Percentiles rank a stretch among this genome's conserved stretches.
phyloP scores from a whole-genome alignment of 2,888 invertebrate species.

The Eretmocerus hayati region DNA sequence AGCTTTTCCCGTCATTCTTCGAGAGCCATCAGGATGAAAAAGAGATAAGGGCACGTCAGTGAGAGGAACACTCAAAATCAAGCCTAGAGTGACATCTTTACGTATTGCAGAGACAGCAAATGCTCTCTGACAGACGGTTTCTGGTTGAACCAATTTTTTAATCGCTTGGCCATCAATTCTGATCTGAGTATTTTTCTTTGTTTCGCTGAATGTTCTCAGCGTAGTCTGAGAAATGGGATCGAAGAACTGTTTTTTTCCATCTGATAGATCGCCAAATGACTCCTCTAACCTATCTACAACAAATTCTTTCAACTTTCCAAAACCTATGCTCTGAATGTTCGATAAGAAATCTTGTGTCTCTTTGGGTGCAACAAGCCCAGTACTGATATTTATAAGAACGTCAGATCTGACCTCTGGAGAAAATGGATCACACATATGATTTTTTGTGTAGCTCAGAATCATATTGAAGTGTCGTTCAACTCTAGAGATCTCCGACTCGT shows the following conservation, averaged over 20 bases:
- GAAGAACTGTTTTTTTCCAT: neutral
- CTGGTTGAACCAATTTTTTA: neutral
- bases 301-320: neutral
- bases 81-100: slow-evolving; percentile 1
- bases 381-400: neutral
- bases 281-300: neutral
- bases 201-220: neutral
- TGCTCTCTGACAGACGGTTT: slow-evolving; percentile 6
- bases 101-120: neutral
- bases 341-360: neutral
- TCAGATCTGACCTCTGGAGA: neutral
- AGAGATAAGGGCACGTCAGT: neutral
- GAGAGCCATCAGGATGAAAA: slow-evolving; percentile 1
- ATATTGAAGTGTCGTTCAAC: neutral
- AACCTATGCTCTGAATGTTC: neutral
- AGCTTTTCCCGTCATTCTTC: slow-evolving; percentile 3
- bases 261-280: neutral
- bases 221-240: neutral
- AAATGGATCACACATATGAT: neutral
- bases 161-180: neutral
- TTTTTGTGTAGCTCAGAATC: neutral
- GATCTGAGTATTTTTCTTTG: neutral
- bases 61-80: neutral
- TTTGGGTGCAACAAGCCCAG: neutral
- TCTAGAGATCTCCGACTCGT: neutral